Conservation (phyloP, 1,140 invertebrate genomes). For the Lamellibrachia luymesi region DNA sequence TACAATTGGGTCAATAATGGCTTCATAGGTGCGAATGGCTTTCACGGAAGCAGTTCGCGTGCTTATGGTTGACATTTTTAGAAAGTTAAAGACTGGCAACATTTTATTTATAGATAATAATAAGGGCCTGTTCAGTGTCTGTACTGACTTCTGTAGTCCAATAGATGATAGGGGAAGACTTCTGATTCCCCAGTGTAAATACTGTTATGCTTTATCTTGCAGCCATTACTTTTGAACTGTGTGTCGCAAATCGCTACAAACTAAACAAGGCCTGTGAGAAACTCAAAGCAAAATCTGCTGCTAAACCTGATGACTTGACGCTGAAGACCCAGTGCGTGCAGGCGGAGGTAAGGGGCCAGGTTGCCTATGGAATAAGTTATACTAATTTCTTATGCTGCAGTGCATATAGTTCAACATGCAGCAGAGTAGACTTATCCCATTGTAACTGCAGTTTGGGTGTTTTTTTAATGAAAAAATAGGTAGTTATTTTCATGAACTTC, state of each 20-base stretch:
- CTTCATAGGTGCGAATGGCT: too few relatives aligned
- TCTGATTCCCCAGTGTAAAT: neutral
- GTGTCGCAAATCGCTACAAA: slow-evolving; percentile 33
- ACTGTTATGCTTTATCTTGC: neutral
- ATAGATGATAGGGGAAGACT: neutral
- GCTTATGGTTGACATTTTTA: too few relatives aligned
- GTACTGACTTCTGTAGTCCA: too few relatives aligned
- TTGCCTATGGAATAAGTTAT: neutral
- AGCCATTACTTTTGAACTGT: slow-evolving; percentile 31
- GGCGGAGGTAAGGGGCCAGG: neutral
- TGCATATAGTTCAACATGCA: neutral
- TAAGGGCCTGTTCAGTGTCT: too few relatives aligned
- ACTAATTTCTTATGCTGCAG: neutral
- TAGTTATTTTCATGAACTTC: too few relatives aligned
- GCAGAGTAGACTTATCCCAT: neutral
- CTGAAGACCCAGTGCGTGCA: neutral
- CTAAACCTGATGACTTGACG: neutral
- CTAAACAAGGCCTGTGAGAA: slow-evolving; percentile 32
- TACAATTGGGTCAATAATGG: too few relatives aligned
- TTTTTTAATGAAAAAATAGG: neutral
- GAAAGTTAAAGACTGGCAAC: too few relatives aligned
- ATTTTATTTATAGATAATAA: too few relatives aligned
- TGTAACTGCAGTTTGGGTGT: neutral
- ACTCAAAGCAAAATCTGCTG: slow-evolving; percentile 16
- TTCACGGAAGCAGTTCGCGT: too few relatives aligned